Conservation (phyloP, 2,888 invertebrate species). For the Dichetophora obliterata region DNA sequence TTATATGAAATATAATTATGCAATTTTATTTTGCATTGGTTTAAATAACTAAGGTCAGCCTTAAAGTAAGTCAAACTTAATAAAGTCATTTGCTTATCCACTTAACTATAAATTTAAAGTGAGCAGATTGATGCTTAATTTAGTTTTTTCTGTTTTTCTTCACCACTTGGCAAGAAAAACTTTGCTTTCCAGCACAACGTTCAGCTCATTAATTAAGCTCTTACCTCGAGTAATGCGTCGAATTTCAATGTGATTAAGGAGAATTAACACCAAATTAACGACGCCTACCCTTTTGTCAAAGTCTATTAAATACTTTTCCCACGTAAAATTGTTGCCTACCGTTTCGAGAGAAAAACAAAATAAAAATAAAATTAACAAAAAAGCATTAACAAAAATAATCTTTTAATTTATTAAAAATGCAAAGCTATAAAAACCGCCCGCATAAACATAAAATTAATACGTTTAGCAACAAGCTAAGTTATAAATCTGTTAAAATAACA, state of each 20-base stretch:
- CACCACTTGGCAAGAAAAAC: too few species aligned
- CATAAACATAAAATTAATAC: conserved; percentile 18
- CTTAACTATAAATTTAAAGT: too few species aligned
- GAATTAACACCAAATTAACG: conserved; percentile 32
- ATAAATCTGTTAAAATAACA: not conserved
- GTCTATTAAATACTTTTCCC: conserved; percentile 1
- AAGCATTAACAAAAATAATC: not conserved
- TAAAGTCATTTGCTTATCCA: too few species aligned
- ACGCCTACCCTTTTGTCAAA: not conserved
- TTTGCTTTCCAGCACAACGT: too few species aligned
- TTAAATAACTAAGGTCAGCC: too few species aligned
- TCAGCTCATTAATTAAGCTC: not conserved
- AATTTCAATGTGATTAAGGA: not conserved
- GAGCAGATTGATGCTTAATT: too few species aligned
- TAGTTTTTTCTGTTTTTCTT: too few species aligned
- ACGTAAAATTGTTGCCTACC: conserved; percentile 5
- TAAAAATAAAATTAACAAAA: not conserved
- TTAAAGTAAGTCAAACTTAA: too few species aligned
- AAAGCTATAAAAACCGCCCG: conserved; percentile 29
- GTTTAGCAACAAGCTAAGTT: not conserved
- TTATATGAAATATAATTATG: too few species aligned
- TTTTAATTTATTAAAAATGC: conserved; percentile 28
- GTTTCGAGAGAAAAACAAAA: not conserved
- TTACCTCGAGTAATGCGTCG: not conserved
- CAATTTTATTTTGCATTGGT: too few species aligned